Evolutionary conservation across 2,797 vertebrate species (phyloP), one percentile per base, ranked within the genome.

Genomic region (Rhynchotus rufescens): DNA sequence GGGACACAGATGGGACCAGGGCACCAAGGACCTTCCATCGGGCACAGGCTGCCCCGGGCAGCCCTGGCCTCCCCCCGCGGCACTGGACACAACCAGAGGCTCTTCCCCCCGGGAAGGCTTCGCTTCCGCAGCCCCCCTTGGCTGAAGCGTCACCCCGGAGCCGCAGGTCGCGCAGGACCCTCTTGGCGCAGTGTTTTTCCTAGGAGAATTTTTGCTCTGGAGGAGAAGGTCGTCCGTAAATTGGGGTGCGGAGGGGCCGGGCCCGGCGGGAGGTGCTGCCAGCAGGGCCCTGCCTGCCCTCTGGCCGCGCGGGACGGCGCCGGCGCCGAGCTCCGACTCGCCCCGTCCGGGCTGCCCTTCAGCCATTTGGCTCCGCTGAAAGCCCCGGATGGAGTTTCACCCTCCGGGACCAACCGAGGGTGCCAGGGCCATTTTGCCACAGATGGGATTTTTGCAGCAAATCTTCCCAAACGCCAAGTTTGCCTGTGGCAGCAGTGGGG

Each of bases 201-300:
- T 82, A 67, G 40, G 86, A 74, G 79, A 80, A 66, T 9, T 95
- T 96, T 97, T 96, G 96, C 96, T 97, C 96, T 97, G 96, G 95
- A 93, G 93, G 62, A 94, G 86, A 96, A 95, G 79, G 92, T 96
- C 59, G 79, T 96, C 95, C 61, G 68, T n/a, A 85, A 91, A 78
- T 14, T 76, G 51, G 77, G 45, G 12, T 54, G 59, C 28, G 1
- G 6, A 84, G 77, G 61, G 79, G 38, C 13, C 1, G 19, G 75
- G 76, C 45, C 45, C 21, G 45, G 21, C 21, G 10, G 20, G 45
- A 22, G 21, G 45, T 47, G 93, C 94, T 96, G 95, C 95, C 96
- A 95, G 86, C 88, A 89, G 3, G 12, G 78, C 34, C 71, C 73
- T 88, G 59, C 44, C 36, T 56, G 89, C 17, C 20, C 30, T 16